Evolutionary conservation across 2,888 invertebrate species (phyloP).

Genomic region (Camptogramma bilineatum): DNA sequence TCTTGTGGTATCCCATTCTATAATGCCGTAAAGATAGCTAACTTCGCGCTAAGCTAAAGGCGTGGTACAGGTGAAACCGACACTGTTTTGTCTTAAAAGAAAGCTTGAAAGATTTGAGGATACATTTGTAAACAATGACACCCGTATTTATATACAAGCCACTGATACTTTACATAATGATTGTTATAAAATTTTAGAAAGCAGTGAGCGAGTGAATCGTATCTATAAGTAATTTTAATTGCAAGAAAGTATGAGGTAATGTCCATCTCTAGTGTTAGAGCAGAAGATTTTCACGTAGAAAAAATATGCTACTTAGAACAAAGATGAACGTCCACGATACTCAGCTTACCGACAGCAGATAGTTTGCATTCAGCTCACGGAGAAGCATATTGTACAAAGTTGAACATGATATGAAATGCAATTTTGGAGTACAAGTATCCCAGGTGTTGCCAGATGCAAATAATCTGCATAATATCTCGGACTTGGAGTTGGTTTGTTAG

Average conservation of each 20-base stretch:
- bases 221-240: no score
- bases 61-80: conserved; percentile 55
- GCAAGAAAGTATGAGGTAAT: no score
- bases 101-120: conserved; percentile 54
- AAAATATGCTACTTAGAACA: conserved; percentile 8
- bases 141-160: no score
- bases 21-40: conserved; percentile 64
- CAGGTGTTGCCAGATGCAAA: conserved; percentile 47
- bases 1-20: conserved; percentile 53
- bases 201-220: no score
- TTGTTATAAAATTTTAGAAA: neutral
- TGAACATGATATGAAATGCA: conserved; percentile 46
- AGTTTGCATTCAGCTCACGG: conserved; percentile 21
- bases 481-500: conserved; percentile 49
- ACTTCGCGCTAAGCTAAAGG: conserved; percentile 43
- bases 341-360: conserved; percentile 10
- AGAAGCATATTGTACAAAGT: conserved; percentile 24
- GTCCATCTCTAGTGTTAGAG: neutral
- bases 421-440: conserved; percentile 35
- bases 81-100: no score
- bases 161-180: conserved; percentile 12
- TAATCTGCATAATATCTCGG: conserved; percentile 45
- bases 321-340: conserved; percentile 11
- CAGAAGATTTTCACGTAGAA: neutral
- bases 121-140: conserved; percentile 51